Evolutionary conservation across 2,888 invertebrate genomes (phyloP).

Genomic region (Acanthopleura granulata): DNA sequence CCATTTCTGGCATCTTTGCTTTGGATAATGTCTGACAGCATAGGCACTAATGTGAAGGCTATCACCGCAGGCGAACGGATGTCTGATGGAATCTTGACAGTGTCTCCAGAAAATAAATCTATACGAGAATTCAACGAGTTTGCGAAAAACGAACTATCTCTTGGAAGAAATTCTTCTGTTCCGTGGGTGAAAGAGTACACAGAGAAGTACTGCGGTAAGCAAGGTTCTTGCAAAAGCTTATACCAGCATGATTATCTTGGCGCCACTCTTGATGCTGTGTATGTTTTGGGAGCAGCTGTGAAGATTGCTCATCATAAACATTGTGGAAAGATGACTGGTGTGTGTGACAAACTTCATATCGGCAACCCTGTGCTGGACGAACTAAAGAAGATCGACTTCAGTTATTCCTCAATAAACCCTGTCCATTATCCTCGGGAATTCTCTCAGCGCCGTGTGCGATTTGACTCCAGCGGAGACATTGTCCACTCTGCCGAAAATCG

Average conservation of each 20-base stretch:
- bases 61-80: background rate
- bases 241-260: conserved; percentile 36
- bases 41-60: conserved; percentile 36
- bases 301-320: conserved; percentile 27
- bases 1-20: conserved; percentile 30
- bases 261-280: conserved; percentile 47
- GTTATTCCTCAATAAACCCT: conserved; percentile 33
- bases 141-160: background rate
- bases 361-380: conserved; percentile 17
- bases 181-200: background rate
- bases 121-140: background rate
- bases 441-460: conserved; percentile 31
- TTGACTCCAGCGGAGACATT: conserved; percentile 39
- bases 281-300: conserved; percentile 45
- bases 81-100: background rate
- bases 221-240: background rate
- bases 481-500: conserved; percentile 20
- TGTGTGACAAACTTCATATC: background rate
- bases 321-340: background rate
- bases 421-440: conserved; percentile 38
- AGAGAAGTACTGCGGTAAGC: background rate
- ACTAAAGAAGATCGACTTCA: conserved; percentile 33
- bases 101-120: background rate
- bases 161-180: background rate
- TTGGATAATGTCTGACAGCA: conserved; percentile 49